phyloP scores from a whole-genome alignment of 2,113 vertebrate species.

The Shinisaurus crocodilurus region DNA sequence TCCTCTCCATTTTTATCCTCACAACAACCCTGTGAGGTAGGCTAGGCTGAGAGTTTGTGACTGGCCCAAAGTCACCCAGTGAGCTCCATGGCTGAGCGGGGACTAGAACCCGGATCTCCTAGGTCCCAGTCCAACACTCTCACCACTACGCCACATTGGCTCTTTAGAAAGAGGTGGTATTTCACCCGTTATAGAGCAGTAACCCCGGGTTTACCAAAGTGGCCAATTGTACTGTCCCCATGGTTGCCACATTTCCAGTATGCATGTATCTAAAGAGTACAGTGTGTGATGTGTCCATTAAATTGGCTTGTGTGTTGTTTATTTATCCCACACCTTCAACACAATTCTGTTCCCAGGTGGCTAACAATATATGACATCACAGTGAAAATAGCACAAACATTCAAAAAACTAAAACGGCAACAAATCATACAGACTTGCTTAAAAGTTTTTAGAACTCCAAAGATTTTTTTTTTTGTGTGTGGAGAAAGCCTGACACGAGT shows the following conservation, averaged over 20 bases:
- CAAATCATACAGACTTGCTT: not conserved
- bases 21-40: no score
- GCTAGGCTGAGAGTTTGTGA: no score
- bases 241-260: not conserved
- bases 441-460: no score
- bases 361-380: not conserved
- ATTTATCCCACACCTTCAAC: not conserved
- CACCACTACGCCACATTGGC: no score
- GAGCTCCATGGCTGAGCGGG: no score
- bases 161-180: not conserved
- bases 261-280: not conserved
- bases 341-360: not conserved
- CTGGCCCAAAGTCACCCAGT: no score
- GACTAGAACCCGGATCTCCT: no score
- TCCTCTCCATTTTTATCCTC: no score
- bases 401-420: not conserved
- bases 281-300: no score
- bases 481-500: no score
- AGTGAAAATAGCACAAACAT: not conserved
- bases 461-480: no score
- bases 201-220: fast-evolving
- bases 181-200: not conserved
- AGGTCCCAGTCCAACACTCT: no score
- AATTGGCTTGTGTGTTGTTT: not conserved
- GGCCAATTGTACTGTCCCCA: not conserved